Percentiles rank a stretch among this genome's conserved stretches.
These are phyloP conservation scores for Ormyrus rosae DNA, from an alignment of 2,888 invertebrate species.

Conservation along the genomic window DNA sequence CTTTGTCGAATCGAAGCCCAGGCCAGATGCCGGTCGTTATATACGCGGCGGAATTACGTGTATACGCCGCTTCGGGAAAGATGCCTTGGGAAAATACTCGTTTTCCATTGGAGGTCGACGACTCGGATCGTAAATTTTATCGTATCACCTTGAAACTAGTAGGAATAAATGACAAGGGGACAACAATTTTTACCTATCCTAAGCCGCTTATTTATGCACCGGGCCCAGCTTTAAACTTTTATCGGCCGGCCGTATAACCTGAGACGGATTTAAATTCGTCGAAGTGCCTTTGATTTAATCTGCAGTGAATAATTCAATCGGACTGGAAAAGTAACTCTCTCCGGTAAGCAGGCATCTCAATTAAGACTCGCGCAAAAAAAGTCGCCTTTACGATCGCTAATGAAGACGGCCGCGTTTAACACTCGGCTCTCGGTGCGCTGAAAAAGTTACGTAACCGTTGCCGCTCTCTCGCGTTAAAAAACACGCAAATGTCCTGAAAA, in stretches of 20 bases:
- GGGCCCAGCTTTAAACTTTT: too few relatives aligned
- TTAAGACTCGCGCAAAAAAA: conserved; percentile 10
- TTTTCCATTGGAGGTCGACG: conserved; percentile 33
- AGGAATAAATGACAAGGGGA: too few relatives aligned
- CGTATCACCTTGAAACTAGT: too few relatives aligned
- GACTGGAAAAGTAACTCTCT: too few relatives aligned
- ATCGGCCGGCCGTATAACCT: too few relatives aligned
- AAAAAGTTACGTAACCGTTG: not conserved
- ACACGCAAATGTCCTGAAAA: not conserved
- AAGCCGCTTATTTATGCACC: too few relatives aligned
- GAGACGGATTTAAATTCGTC: too few relatives aligned
- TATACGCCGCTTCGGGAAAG: not conserved
- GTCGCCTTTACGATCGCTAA: conserved; percentile 8
- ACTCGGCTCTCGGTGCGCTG: not conserved
- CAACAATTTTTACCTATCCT: not conserved
- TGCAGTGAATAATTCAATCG: too few relatives aligned
- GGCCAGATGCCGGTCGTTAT: not conserved
- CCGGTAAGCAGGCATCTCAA: not conserved
- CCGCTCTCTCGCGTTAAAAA: not conserved
- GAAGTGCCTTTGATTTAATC: too few relatives aligned
- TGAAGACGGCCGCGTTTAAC: conserved; percentile 1
- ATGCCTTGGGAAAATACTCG: conserved; percentile 36
- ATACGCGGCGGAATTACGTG: not conserved
- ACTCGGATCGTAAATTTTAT: conserved; percentile 1
- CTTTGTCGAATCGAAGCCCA: not conserved